Conservation (phyloP, 2,113 vertebrate species). For the Sterrhoptilus dennistouni region DNA sequence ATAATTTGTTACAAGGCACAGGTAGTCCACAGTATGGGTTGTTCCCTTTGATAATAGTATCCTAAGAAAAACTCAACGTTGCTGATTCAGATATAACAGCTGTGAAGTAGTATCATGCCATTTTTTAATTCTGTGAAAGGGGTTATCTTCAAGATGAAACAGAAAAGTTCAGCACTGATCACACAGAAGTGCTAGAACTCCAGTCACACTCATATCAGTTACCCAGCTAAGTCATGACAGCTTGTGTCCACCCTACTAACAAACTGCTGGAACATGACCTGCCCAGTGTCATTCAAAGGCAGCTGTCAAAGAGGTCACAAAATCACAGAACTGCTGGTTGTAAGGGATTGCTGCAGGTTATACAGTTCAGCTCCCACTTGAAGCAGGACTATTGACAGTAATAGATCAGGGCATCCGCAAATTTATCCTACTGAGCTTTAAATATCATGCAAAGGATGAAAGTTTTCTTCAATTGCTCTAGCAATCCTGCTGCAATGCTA, state of each 20-base stretch:
- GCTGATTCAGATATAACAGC: background rate
- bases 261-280: background rate
- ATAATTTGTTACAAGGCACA: background rate
- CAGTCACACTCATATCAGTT: background rate
- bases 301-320: background rate
- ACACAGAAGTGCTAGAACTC: background rate
- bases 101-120: background rate
- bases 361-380: background rate
- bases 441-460: background rate
- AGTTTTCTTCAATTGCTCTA: background rate
- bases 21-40: background rate
- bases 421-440: background rate
- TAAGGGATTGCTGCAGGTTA: background rate
- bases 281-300: background rate
- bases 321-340: background rate
- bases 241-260: background rate
- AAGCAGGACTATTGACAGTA: background rate
- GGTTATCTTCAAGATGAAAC: background rate
- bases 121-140: background rate
- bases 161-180: background rate
- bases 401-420: background rate
- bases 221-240: background rate
- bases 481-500: background rate
- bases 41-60: background rate
- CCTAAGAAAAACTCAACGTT: background rate